Conservation (phyloP, 1,140 invertebrate species). For the Drosophila obscura region DNA sequence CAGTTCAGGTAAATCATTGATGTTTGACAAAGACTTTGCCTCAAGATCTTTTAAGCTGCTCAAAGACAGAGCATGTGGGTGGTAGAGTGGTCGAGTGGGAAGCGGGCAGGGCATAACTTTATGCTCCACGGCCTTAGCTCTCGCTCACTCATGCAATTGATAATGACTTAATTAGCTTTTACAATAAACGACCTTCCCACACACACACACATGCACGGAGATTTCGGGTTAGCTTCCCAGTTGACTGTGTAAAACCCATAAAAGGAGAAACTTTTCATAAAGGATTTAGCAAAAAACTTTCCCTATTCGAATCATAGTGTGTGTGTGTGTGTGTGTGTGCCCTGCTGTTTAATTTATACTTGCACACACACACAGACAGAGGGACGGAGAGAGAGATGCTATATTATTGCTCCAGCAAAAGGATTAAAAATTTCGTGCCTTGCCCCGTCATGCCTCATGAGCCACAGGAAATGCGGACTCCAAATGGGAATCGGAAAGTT, state of each 20-base stretch:
- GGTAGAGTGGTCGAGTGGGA: neutral
- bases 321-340: constrained; percentile 36
- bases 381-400: constrained; percentile 17
- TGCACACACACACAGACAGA: constrained; percentile 33
- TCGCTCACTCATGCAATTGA: constrained; percentile 58
- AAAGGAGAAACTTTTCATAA: constrained; percentile 76
- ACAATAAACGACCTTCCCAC: constrained; percentile 20
- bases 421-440: constrained; percentile 79
- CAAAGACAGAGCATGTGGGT: neutral
- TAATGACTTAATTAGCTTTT: constrained; percentile 80
- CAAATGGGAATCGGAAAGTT: constrained; percentile 16
- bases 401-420: constrained; percentile 74
- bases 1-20: constrained; percentile 8
- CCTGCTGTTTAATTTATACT: constrained; percentile 75
- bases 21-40: constrained; percentile 8
- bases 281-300: constrained; percentile 79
- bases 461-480: constrained; percentile 10
- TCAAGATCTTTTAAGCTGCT: constrained; percentile 14
- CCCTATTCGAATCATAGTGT: constrained; percentile 37
- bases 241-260: constrained; percentile 56
- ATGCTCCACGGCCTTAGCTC: neutral
- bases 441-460: constrained; percentile 37
- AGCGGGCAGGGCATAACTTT: constrained; percentile 7
- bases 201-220: constrained; percentile 19
- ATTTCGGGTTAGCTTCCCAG: neutral